These are phyloP conservation scores for Melanostoma scalare DNA, from an alignment of 2,888 invertebrate genomes.

Conservation along the genomic window DNA sequence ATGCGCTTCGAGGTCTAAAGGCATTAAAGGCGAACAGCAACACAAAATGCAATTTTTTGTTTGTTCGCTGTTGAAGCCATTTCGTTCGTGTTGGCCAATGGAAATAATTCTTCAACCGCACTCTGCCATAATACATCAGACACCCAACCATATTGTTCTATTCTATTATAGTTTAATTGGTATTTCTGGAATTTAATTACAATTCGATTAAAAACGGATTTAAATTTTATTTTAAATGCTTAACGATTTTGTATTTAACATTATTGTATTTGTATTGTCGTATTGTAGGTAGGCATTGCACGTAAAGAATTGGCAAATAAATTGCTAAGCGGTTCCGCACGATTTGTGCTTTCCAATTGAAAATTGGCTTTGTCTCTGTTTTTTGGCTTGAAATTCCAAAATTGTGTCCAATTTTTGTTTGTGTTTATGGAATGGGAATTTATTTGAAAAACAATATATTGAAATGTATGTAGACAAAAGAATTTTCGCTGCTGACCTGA, in stretches of 20 bases:
- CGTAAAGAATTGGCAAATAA: background rate
- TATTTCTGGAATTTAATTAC: constrained; percentile 68
- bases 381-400: background rate
- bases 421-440: no score
- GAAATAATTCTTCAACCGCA: constrained; percentile 23
- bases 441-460: no score
- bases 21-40: constrained; percentile 6
- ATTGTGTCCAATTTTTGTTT: background rate
- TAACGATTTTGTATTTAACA: constrained; percentile 38
- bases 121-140: background rate
- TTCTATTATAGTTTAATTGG: constrained; percentile 66
- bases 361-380: constrained; percentile 13
- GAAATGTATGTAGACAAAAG: no score
- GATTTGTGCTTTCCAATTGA: constrained; percentile 25
- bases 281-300: no score
- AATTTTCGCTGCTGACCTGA: no score
- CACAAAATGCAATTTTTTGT: background rate
- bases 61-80: constrained; percentile 6
- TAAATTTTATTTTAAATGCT: constrained; percentile 60
- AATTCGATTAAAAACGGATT: constrained; percentile 67
- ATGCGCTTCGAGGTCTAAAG: constrained; percentile 13
- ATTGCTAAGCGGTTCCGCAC: constrained; percentile 16
- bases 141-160: constrained; percentile 39
- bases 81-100: constrained; percentile 1
- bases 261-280: constrained; percentile 1